Base-by-base conservation (phyloP, 1,140 invertebrate genomes). In the Atta cephalotes region DNA sequence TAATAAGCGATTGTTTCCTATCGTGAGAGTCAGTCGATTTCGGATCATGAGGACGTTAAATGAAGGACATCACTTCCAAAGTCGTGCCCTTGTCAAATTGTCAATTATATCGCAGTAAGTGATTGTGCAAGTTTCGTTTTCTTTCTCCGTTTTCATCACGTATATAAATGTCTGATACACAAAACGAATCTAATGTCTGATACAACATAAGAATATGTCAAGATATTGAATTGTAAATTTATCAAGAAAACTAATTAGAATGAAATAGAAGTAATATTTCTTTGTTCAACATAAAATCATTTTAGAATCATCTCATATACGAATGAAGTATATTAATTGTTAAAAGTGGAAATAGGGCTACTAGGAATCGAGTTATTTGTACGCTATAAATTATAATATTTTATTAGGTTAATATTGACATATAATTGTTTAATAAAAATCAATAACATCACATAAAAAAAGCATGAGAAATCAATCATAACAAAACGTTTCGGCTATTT, bases 1-100 rank as follows among this genome's bases (percentile, higher is more conserved):
- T 88, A 87, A 87, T 76, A 88, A 88, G 25, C 10, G 72, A 72
- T 63, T 60, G 28, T 87, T 49, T n/a, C 39, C 25, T 18, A 80
- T 68, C 53, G 66, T 31, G 16, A 39, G 49, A 80, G 60, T 49
- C 60, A 60, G 12, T 49, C 18, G 39, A 74, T 62, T 62, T 72
- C 25, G 49, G 12, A 82, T 39, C 58, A 49, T 62, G 28, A 76
- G 45, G 56, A 76, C 56, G 18, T 28, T n/a, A 28, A 39, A 4
- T 21, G 58, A 81, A 81, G 78, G 49, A 81, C 78, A 1, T 7
- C 21, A 45, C 60, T 49, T 51, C 12, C 45, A 51, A 65, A 66
- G 18, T 5, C 1, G 18, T 31, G 77, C 45, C 28, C 62, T 68
- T 80, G 28, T 51, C n/a, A 51, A 70, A 70, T 25, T 70, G 18